Base-by-base conservation (phyloP, 2,797 vertebrate genomes). In the Gambusia yucatana region DNA sequence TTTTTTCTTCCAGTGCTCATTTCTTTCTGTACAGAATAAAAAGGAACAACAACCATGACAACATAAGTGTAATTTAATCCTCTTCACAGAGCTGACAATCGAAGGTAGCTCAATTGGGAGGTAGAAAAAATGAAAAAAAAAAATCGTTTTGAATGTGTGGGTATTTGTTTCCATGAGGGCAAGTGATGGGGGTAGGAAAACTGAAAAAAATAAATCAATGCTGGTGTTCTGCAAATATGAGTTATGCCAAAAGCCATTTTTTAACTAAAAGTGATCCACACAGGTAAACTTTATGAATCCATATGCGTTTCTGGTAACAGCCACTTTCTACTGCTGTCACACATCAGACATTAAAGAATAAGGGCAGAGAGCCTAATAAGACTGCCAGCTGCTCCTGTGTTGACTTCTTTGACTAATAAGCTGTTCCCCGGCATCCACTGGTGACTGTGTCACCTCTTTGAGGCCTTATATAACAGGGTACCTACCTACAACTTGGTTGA, bases 51-150 rank as follows among this genome's bases (percentile, higher is more conserved):
- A 93, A 94, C 89, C 81, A 92, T 93, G 91, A 96, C 85, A 95
- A 94, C 89, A 93, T 89, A 91, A 96, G 83, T 94, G 90, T 95
- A 96, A 97, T 96, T 95, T 92, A 96, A 97, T 97, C 92, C 90
- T 95, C 95, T 93, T 95, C 91, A 91, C 88, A 92, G 91, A 79
- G 78, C 89, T 95, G 93, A 95, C 95, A 96, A 94, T 94, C 47
- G 72, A 95, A 96, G 77, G 76, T 72, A 67, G 46, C 76, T 41
- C 85, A 86, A 84, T 82, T 76, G 80, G 81, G 73, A 87, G 75
- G 44, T 50, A 47, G 69, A 65, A n/a, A 80, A 46, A 69, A 72
- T 20, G 17, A 11, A 11, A 48, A 52, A 63, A n/a, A 79, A 20
- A 25, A 52, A 8, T 8, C 6, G 8, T 63, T 74, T 47, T 71